Evolutionary conservation across 2,888 invertebrate species (phyloP).

Genomic region (Chouioia cunea): DNA sequence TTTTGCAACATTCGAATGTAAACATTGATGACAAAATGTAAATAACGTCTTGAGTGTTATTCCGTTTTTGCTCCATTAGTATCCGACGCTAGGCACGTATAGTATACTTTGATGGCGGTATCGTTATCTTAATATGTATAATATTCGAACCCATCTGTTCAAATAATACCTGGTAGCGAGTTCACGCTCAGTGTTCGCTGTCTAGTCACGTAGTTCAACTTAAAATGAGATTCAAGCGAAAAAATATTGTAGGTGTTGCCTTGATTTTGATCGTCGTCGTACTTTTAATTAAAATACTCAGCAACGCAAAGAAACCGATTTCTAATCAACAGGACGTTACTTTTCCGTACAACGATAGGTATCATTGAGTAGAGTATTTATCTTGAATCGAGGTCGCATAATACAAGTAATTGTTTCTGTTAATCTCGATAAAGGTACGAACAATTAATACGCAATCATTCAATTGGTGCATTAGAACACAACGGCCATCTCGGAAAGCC

Average conservation of each 20-base stretch:
- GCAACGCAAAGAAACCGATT: background rate
- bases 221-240: conserved; percentile 14
- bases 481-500: conserved; percentile 81
- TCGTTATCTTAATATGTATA: too few species aligned
- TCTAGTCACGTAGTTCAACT: background rate
- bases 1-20: too few species aligned
- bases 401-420: background rate
- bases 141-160: conserved; percentile 26
- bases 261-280: background rate
- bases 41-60: background rate
- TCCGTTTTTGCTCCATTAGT: too few species aligned
- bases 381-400: background rate
- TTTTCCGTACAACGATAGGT: conserved; percentile 7
- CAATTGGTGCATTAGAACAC: conserved; percentile 76
- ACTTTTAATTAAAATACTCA: background rate
- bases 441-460: conserved; percentile 73
- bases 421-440: conserved; percentile 63
- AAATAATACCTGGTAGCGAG: conserved; percentile 15
- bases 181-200: conserved; percentile 1
- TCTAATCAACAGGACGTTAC: too few species aligned
- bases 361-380: background rate
- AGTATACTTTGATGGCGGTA: background rate
- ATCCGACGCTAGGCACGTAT: background rate
- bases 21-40: too few species aligned
- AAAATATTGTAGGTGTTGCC: background rate